Evolutionary conservation across 2,888 invertebrate genomes (phyloP), one percentile per base, ranked within the genome.

Genomic region (Xylota segnis): DNA sequence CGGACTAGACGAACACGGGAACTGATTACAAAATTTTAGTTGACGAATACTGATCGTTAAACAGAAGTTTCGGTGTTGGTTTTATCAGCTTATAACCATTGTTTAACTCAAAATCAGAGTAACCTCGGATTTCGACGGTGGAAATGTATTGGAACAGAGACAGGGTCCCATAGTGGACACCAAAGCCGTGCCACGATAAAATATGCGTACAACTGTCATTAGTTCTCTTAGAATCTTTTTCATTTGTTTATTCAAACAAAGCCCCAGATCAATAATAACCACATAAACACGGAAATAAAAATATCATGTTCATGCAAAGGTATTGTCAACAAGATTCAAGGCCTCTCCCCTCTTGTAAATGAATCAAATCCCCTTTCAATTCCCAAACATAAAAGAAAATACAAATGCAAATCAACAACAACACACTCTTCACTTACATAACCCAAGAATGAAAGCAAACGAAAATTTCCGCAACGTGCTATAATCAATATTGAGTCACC

Each of bases 401-500:
- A 16, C 43, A 45, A 45, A 7, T 18, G 18, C 9, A 18, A 47
- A 47, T 7, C 47, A 47, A 18, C 7, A 16, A n/a, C n/a, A 2
- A 23, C 23, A 47, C 3, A 18, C 10, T 6, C 18, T 18, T 23
- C 1, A 50, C 23, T 50, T 23, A 23, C 1, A 4, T 50, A 50
- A 23, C 3, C 18, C 4, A 9, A 23, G 50, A 50, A 18, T 9
- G 18, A 0, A 23, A 50, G 16, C 6, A 14, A 47, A 47, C 47
- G n/a, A 43, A 3, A n/a, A n/a, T 43, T 43, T 18, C 16, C 7
- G 47, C 9, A 18, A 45, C 45, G 16, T 16, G 7, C 16, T 45
- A 16, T 16, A 45, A 47, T 18, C 18, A 50, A 50, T 23, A 23
- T 23, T 50, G 50, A 50, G 50, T 50, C 50, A 50, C 50, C 50